Evolutionary conservation across 2,888 invertebrate genomes (phyloP), one percentile per base, ranked within the genome.

Genomic region (Platypus cylindrus): DNA sequence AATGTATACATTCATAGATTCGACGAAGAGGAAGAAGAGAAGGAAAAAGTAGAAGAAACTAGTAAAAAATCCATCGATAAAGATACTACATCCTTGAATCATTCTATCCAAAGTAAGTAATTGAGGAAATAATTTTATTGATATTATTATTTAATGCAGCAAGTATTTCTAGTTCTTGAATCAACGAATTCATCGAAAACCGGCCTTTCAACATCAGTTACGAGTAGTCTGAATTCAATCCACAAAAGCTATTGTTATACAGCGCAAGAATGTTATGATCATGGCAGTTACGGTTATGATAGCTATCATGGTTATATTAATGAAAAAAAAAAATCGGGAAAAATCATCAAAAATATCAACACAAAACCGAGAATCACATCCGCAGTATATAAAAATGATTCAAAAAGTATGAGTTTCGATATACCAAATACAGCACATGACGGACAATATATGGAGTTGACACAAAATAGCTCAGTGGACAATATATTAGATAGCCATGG

Each of bases 121-220:
- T 12, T 22, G 3, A n/a, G n/a, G n/a, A n/a, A n/a, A n/a, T n/a
- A n/a, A n/a, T n/a, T n/a, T n/a, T n/a, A n/a, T n/a, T n/a, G n/a
- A n/a, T n/a, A n/a, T n/a, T n/a, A n/a, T n/a, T n/a, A n/a, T n/a
- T n/a, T n/a, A n/a, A n/a, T n/a, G n/a, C n/a, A n/a, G n/a, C n/a
- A n/a, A n/a, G n/a, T n/a, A n/a, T n/a, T n/a, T n/a, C n/a, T n/a
- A n/a, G n/a, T n/a, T n/a, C n/a, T n/a, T n/a, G n/a, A n/a, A n/a
- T 37, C 28, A 20, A 32, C 17, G 3, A 27, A 42, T 28, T n/a
- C n/a, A n/a, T 45, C 38, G 36, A 43, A 51, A 30, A 83, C 83
- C 0, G 87, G 87, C 0, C 67, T 87, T 2, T 81, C 84, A 3
- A 84, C 84, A 52, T 86, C 86, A 3, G 82, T 83, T 53, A 66